A percentile compares a stretch with the other conserved stretches of the same genome.
Evolutionary conservation across 2,113 vertebrate genomes (phyloP).

Genomic region (Anarhynchus alexandrinus): DNA sequence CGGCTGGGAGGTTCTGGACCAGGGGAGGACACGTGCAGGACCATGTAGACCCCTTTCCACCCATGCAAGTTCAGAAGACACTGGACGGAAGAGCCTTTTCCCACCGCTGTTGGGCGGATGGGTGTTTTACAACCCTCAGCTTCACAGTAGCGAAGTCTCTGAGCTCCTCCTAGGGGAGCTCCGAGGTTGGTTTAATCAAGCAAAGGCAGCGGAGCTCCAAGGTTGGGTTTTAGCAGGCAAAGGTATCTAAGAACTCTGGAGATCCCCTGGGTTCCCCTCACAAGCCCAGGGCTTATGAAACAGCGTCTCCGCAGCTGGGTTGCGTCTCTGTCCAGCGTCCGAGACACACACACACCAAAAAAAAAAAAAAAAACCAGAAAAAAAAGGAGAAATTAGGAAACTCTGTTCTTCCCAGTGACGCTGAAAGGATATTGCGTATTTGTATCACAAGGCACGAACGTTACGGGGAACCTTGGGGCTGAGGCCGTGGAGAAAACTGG

Average conservation of each 20-base stretch:
- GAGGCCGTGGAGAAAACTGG: background rate
- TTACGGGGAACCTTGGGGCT: background rate
- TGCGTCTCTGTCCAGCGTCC: too few relatives aligned
- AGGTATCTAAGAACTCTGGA: background rate
- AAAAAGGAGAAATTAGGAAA: background rate
- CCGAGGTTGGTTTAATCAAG: background rate
- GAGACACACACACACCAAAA: too few relatives aligned
- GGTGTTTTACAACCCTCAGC: background rate
- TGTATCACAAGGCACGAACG: fast-evolving
- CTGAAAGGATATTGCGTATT: background rate
- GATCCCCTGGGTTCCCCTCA: background rate
- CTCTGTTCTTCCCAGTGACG: background rate
- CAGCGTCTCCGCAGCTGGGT: background rate
- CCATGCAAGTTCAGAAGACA: too few relatives aligned
- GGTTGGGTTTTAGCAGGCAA: background rate
- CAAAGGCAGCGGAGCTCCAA: background rate
- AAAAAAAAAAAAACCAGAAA: too few relatives aligned
- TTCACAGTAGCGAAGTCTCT: background rate
- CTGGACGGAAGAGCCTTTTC: too few relatives aligned
- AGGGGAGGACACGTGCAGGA: background rate
- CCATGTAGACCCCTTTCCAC: background rate
- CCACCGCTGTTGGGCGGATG: too few relatives aligned
- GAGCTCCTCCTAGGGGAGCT: background rate
- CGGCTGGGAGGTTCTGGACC: background rate
- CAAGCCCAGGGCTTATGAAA: background rate